phyloP scores from a whole-genome alignment of 1,140 invertebrate genomes.

The Drosophila orena region DNA sequence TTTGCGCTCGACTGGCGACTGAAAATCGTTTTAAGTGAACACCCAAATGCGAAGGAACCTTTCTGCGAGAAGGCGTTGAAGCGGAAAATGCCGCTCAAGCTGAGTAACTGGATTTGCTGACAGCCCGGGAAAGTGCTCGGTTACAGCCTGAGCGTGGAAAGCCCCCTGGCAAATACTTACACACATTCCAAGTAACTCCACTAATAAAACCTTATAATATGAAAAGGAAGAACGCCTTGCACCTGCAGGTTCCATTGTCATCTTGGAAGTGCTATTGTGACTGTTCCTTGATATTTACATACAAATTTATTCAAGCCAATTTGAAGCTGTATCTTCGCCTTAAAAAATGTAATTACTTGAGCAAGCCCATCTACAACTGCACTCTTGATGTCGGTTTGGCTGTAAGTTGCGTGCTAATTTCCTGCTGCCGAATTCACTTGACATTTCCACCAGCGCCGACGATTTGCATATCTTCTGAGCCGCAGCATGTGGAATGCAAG shows the following conservation, averaged over 20 bases:
- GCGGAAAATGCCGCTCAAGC: conserved; percentile 56
- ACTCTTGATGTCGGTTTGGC: conserved; percentile 24
- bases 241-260: too few relatives aligned
- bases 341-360: too few relatives aligned
- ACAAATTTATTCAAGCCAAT: too few relatives aligned
- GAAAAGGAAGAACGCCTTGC: too few relatives aligned
- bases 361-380: background rate
- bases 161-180: background rate
- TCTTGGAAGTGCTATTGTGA: too few relatives aligned
- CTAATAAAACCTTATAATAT: too few relatives aligned
- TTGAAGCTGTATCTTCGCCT: too few relatives aligned
- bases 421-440: conserved; percentile 49
- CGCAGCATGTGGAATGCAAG: conserved; percentile 48
- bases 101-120: conserved; percentile 34
- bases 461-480: conserved; percentile 71
- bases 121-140: conserved; percentile 18
- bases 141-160: background rate
- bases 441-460: conserved; percentile 41
- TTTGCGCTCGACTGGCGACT: conserved; percentile 21
- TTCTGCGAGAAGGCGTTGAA: conserved; percentile 29
- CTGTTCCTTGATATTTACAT: too few relatives aligned
- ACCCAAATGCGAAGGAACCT: conserved; percentile 22
- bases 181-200: conserved; percentile 9
- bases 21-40: conserved; percentile 51
- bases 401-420: conserved; percentile 78